phyloP scores from a whole-genome alignment of 2,113 vertebrate species.

The Prinia subflava region DNA sequence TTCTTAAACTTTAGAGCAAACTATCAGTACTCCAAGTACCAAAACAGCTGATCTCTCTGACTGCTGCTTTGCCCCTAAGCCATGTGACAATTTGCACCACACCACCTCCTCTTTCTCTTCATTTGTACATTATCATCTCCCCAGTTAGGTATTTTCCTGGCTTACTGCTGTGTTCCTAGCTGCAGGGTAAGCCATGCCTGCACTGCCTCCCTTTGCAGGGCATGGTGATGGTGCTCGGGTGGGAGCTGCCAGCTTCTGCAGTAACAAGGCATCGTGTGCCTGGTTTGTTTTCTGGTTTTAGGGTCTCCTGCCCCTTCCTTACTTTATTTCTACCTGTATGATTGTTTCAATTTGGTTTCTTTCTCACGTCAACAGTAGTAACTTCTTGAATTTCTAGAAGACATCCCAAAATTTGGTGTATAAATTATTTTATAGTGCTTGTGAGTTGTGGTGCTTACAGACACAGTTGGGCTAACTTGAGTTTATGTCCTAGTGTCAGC shows the following conservation, averaged over 20 bases:
- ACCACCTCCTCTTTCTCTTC: neutral
- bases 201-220: neutral
- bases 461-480: neutral
- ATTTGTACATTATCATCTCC: neutral
- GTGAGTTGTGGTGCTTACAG: neutral
- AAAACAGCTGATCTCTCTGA: neutral
- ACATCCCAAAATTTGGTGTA: neutral
- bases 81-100: neutral
- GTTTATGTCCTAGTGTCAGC: neutral
- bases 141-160: neutral
- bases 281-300: neutral
- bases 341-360: neutral
- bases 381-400: neutral
- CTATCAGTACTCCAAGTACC: neutral
- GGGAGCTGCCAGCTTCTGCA: neutral
- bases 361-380: neutral
- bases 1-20: neutral
- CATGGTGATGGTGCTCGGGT: neutral
- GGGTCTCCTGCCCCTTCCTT: neutral
- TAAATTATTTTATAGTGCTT: neutral
- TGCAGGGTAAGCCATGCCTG: neutral
- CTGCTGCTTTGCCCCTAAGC: neutral
- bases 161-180: neutral
- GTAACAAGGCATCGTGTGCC: rapidly evolving
- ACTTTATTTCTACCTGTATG: neutral